Conservation (phyloP, 1,140 invertebrate genomes). For the Eumeta japonica region DNA sequence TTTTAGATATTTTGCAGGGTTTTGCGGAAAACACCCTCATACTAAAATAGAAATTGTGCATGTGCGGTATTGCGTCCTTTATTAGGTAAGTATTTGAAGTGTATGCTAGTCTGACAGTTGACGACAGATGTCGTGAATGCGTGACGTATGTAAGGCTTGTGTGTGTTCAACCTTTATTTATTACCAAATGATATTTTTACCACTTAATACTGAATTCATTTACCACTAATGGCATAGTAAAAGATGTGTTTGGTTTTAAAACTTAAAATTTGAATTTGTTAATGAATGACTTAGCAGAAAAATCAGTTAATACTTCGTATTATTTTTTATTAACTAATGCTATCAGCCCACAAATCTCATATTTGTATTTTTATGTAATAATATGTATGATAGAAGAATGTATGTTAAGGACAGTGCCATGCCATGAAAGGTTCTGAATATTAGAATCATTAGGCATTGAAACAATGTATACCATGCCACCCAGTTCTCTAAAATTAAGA, state of each 20-base stretch:
- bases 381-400: conserved; percentile 53
- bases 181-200: not conserved
- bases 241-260: conserved; percentile 51
- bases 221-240: conserved; percentile 49
- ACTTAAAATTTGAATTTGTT: not conserved
- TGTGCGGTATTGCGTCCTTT: too few species aligned
- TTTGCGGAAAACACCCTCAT: too few species aligned
- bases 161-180: too few species aligned
- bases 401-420: conserved; percentile 53
- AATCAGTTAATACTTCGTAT: too few species aligned
- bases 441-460: conserved; percentile 55
- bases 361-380: conserved; percentile 25
- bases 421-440: conserved; percentile 56
- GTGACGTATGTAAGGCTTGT: too few species aligned
- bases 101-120: too few species aligned
- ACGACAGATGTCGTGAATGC: too few species aligned
- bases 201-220: not conserved
- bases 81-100: too few species aligned
- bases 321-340: conserved; percentile 15
- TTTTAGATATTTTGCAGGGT: too few species aligned
- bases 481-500: too few species aligned
- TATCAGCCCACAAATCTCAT: conserved; percentile 13
- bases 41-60: too few species aligned
- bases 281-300: conserved; percentile 17
- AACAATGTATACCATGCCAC: conserved; percentile 49